Evolutionary conservation across 2,888 invertebrate genomes (phyloP).

Genomic region (Imbricaverruca yamaguchii): DNA sequence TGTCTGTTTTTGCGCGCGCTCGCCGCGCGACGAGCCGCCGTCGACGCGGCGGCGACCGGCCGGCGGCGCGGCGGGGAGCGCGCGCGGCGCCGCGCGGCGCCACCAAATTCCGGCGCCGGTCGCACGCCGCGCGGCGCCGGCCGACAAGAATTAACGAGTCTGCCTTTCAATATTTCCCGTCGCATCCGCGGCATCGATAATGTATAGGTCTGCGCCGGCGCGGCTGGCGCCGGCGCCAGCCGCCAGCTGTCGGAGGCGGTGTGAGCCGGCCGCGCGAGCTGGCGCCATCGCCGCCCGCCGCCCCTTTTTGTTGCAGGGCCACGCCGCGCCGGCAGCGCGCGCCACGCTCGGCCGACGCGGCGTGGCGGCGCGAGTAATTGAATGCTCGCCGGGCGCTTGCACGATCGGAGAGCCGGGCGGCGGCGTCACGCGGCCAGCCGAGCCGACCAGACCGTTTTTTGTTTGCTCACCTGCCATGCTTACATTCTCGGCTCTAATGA

Average conservation of each 20-base stretch:
- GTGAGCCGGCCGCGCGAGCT: neutral
- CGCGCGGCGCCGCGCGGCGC: neutral
- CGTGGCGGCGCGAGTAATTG: neutral
- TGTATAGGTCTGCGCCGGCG: constrained; percentile 5
- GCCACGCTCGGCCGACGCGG: neutral
- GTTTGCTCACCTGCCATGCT: neutral
- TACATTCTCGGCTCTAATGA: constrained; percentile 7
- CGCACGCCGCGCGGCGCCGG: neutral
- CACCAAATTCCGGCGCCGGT: neutral
- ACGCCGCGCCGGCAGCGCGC: neutral
- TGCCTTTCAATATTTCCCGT: constrained; percentile 2
- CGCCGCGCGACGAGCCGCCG: neutral
- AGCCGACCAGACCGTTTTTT: neutral
- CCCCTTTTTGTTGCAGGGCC: neutral
- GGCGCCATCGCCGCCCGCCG: neutral
- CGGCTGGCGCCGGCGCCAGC: neutral
- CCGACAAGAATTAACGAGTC: neutral
- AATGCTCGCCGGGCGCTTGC: constrained; percentile 11
- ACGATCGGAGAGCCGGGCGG: neutral
- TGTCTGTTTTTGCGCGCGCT: neutral
- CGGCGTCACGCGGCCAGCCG: constrained; percentile 1
- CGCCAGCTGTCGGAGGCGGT: neutral
- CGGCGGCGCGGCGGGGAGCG: neutral
- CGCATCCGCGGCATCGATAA: neutral
- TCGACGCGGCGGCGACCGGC: neutral